Base-by-base conservation (phyloP, 2,888 invertebrate genomes). In the Ormyrus pomaceus region DNA sequence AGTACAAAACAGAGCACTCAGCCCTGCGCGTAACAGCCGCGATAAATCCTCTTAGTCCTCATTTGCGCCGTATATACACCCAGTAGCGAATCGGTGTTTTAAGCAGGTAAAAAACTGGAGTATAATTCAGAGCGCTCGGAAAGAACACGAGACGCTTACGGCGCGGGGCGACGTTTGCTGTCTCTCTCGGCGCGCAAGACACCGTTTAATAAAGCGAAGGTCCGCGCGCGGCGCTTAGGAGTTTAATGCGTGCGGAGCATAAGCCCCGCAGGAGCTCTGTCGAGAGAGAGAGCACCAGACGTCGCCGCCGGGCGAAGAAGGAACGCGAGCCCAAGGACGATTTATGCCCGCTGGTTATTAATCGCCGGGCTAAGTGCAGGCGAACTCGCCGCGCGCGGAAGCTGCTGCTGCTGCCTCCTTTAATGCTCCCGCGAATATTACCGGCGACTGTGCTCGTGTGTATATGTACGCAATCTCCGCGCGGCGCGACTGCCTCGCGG, bases 311-410 rank as follows among this genome's bases (percentile, higher is more conserved):
- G 6, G 10, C 48, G 58, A 48, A 48, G n/a, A 69, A n/a, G 45
- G 48, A 34, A 3, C 34, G 34, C 34, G 34, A 1, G 34, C 2
- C 53, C 62, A 45, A 72, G 72, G 62, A 73, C 73, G 73, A 73
- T 73, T 73, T 73, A 56, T 48, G 73, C 34, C 19, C 11, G 34
- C 64, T 11, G 50, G 73, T 65, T 73, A 73, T 73, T 73, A 73
- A 73, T 73, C 65, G 73, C 11, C 56, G 65, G 50, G 69, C 48
- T 73, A 73, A 73, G 73, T 73, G 65, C 65, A 46, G 11, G 50
- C 73, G 53, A 13, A 53, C 11, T 55, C 68, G 19, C 19, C 6
- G 2, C 34, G 34, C 34, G 59, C 58, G 70, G 70, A 59, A 59
- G 58, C 70, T 58, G 70, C 19, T 19, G 19, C 19, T 19, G 19